Evolutionary conservation across 2,113 vertebrate genomes (phyloP).

Genomic region (Dascyllus trimaculatus): DNA sequence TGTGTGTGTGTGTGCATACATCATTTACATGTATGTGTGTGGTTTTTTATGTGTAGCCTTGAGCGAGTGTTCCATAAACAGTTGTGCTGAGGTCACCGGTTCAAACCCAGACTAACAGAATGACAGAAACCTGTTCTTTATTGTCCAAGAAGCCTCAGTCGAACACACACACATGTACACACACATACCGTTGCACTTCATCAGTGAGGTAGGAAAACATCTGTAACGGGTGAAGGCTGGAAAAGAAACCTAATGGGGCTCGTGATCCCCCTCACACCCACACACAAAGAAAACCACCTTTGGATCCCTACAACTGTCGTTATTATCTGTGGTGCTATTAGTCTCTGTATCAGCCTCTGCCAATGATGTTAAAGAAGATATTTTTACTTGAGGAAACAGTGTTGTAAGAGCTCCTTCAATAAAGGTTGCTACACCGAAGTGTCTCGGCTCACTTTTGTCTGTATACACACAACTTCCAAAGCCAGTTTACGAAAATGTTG

Average conservation of each 20-base stretch:
- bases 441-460: slow-evolving; percentile 40
- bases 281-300: slow-evolving; percentile 19
- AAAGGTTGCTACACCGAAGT: slow-evolving; percentile 82
- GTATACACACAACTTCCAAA: not conserved
- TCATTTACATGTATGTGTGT: slow-evolving; percentile 2
- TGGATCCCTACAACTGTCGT: slow-evolving; percentile 35
- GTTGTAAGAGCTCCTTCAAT: slow-evolving; percentile 81
- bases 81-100: slow-evolving; percentile 33
- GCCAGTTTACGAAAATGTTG: not conserved
- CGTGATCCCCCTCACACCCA: not conserved
- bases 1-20: slow-evolving; percentile 28
- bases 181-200: slow-evolving; percentile 28
- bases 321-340: slow-evolving; percentile 76
- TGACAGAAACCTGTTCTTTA: slow-evolving; percentile 55
- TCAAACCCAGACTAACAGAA: slow-evolving; percentile 34
- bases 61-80: slow-evolving; percentile 50
- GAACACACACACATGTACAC: slow-evolving; percentile 31
- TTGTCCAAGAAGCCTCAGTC: slow-evolving; percentile 29
- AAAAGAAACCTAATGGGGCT: slow-evolving; percentile 37
- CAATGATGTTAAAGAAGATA: slow-evolving; percentile 67
- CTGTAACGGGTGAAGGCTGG: slow-evolving; percentile 45
- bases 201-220: slow-evolving; percentile 60
- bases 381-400: slow-evolving; percentile 58
- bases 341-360: slow-evolving; percentile 65
- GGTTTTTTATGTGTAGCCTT: slow-evolving; percentile 32